These are phyloP conservation scores for Allolobophora icterica DNA, from an alignment of 2,888 invertebrate genomes.

Conservation along the genomic window DNA sequence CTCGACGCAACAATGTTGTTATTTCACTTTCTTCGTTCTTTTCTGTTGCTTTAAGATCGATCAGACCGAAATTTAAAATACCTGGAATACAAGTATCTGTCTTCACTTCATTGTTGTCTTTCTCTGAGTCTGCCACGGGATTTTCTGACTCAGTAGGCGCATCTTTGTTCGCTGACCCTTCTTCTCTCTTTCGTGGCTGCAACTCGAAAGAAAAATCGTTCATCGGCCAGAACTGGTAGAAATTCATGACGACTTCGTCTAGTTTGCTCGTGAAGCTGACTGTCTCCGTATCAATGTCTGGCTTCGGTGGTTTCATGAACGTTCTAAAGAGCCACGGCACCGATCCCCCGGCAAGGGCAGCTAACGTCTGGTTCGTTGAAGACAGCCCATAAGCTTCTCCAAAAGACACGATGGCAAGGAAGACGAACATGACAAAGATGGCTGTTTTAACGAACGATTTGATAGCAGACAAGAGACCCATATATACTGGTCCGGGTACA, in stretches of 20 bases:
- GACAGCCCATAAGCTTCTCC: slow-evolving; percentile 60
- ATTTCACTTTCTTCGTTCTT: too few species aligned
- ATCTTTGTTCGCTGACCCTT: slow-evolving; percentile 34
- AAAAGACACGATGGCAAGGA: slow-evolving; percentile 63
- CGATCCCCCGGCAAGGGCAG: slow-evolving; percentile 58
- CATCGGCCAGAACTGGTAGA: slow-evolving; percentile 62
- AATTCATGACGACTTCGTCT: slow-evolving; percentile 61
- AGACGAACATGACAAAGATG: slow-evolving; percentile 61
- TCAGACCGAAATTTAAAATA: too few species aligned
- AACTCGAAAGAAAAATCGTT: slow-evolving; percentile 53
- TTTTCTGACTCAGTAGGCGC: too few species aligned
- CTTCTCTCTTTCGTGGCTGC: slow-evolving; percentile 34
- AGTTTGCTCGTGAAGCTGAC: slow-evolving; percentile 63
- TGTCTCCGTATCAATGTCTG: slow-evolving; percentile 59
- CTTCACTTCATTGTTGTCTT: too few species aligned
- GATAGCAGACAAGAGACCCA: slow-evolving; percentile 59
- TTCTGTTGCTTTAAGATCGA: too few species aligned
- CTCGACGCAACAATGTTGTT: background rate
- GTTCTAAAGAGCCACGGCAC: slow-evolving; percentile 51
- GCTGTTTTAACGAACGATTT: slow-evolving; percentile 61
- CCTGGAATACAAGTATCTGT: too few species aligned
- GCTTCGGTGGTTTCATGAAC: slow-evolving; percentile 57
- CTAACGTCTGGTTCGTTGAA: slow-evolving; percentile 63
- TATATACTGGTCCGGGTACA: slow-evolving; percentile 61
- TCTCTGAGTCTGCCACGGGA: too few species aligned